Evolutionary conservation across 2,797 vertebrate genomes (phyloP), one percentile per base, ranked within the genome.

Genomic region (Phalloptychus januarius): DNA sequence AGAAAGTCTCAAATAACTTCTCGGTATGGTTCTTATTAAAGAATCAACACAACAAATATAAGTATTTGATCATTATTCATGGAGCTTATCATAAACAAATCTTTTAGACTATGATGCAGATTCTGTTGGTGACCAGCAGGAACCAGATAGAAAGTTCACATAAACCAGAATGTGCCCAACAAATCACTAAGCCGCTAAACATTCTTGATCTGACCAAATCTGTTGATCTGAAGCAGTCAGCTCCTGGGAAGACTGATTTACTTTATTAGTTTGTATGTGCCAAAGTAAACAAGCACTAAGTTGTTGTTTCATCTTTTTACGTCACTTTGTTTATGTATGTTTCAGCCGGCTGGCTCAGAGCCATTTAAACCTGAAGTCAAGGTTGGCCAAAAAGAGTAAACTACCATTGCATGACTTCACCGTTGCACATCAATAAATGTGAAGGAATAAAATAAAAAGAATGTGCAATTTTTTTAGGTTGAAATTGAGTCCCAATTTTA

Each of bases 241-340:
- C 88, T 82, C 93, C 95, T 78, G 92, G 95, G 88, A 87, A 20
- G 75, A 95, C 94, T 7, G 91, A 92, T 0, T 31, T 94, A 75
- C 88, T 96, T 58, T 95, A 95, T 85, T 88, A 94, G 81, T 58
- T 23, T 88, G 94, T 96, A 88, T 86, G 87, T 78, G 7, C 20
- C 8, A 63, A 7, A 58, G 4, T 40, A 40, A 67, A 40, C 36
- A 11, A 72, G 33, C 78, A 25, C 36, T 2, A 40, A 25, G 38
- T 40, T 40, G 36, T 40, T 25, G 20, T 2, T 23, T 25, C 18
- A 7, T 67, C 4, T 25, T 67, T 67, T 25, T 67, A 40, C 25
- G 65, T 5, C 38, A 67, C 65, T 25, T 10, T 65, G 63, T 25
- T 61, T 33, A 61, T 58, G 54, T 58, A 31, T 31, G 28, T 61